These are phyloP conservation scores for Lepisosteus oculatus DNA, from an alignment of 2,113 vertebrate genomes.

Conservation along the genomic window DNA sequence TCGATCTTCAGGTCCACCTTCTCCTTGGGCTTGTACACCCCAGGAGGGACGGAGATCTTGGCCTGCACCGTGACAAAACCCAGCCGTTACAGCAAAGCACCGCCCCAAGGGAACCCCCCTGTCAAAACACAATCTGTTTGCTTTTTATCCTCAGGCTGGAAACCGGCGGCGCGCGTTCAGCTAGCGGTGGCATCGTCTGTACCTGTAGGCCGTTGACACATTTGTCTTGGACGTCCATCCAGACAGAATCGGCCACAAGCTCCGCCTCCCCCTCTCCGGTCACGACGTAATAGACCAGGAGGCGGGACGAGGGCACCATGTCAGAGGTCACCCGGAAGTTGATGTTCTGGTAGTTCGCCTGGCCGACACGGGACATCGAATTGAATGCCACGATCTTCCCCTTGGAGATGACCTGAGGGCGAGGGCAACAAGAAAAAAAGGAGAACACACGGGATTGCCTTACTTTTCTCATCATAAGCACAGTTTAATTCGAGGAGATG, in stretches of 20 bases:
- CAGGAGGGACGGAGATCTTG: constrained; percentile 36
- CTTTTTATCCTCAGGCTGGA: too few species aligned
- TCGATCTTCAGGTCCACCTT: constrained; percentile 55
- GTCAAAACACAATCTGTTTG: too few species aligned
- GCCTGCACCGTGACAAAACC: constrained; percentile 53
- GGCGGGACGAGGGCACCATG: constrained; percentile 86
- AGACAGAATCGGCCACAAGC: constrained; percentile 85
- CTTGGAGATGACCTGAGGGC: constrained; percentile 69
- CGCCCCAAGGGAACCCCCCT: too few species aligned
- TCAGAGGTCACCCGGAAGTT: constrained; percentile 68
- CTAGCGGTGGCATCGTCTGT: constrained; percentile 11
- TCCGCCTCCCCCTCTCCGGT: constrained; percentile 72
- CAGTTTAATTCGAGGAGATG: neutral
- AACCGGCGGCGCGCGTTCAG: too few species aligned
- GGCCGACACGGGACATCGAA: constrained; percentile 43
- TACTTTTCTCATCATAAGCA: neutral
- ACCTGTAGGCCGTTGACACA: constrained; percentile 80
- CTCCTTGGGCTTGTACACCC: constrained; percentile 61
- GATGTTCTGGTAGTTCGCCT: constrained; percentile 59
- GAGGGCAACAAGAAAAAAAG: neutral
- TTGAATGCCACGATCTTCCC: constrained; percentile 72
- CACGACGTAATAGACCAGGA: constrained; percentile 86
- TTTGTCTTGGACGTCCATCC: constrained; percentile 77
- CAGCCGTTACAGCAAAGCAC: too few species aligned
- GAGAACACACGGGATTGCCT: neutral